These are phyloP conservation scores for Eupithecia vulgata DNA, from an alignment of 2,888 invertebrate genomes.

Conservation along the genomic window DNA sequence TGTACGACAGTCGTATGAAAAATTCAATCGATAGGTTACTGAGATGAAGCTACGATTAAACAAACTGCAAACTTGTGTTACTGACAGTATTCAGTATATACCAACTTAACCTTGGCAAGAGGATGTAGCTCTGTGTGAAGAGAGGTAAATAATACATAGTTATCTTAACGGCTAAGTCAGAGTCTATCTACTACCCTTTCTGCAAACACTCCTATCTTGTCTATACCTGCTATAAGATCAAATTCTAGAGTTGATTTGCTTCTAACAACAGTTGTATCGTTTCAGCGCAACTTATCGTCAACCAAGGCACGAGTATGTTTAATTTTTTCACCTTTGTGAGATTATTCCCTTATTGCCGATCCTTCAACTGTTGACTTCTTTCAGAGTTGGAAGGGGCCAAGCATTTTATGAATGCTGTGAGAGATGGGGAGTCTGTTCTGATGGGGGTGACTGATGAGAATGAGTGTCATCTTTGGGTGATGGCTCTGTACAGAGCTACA, in stretches of 20 bases:
- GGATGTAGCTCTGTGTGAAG: background rate
- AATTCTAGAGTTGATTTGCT: slow-evolving; percentile 14
- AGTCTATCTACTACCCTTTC: background rate
- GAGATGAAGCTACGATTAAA: background rate
- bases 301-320: slow-evolving; percentile 88
- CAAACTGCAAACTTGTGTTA: background rate
- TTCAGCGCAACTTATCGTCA: slow-evolving; percentile 95
- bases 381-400: slow-evolving; percentile 95
- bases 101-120: background rate
- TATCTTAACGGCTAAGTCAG: background rate
- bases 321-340: slow-evolving; percentile 26
- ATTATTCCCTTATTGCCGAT: slow-evolving; percentile 9
- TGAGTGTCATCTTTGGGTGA: slow-evolving; percentile 99
- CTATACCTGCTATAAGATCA: background rate
- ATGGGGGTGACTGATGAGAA: slow-evolving; percentile 98
- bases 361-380: slow-evolving; percentile 25
- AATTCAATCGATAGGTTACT: background rate
- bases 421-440: slow-evolving; percentile 98
- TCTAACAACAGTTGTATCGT: slow-evolving; percentile 48
- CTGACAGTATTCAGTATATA: too few relatives aligned
- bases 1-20: background rate
- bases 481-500: slow-evolving; percentile 99
- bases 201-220: background rate
- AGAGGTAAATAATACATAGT: background rate
- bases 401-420: slow-evolving; percentile 99